These are phyloP conservation scores for Pristionchus entomophagus DNA, from an alignment of 2,888 invertebrate genomes.

Conservation along the genomic window DNA sequence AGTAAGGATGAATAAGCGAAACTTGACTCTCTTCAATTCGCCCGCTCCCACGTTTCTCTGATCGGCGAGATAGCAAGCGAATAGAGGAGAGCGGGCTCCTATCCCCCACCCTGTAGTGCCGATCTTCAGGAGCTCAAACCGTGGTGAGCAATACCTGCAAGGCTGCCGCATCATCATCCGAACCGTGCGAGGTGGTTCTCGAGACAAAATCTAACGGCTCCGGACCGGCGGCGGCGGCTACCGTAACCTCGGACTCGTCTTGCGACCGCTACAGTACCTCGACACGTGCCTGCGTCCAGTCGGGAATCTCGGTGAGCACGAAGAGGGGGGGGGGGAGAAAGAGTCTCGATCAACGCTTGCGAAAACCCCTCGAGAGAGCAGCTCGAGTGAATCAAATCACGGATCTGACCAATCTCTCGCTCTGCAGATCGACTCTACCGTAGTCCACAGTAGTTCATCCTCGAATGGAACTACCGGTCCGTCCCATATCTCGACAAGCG, in stretches of 20 bases:
- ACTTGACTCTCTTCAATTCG: too few species aligned
- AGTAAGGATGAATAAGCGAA: too few species aligned
- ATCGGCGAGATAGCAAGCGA: too few species aligned
- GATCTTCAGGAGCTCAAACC: neutral
- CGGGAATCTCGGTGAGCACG: neutral
- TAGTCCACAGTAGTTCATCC: neutral
- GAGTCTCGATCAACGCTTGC: too few species aligned
- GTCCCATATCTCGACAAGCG: constrained; percentile 4
- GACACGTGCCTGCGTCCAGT: neutral
- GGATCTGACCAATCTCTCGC: neutral
- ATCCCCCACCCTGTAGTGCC: too few species aligned
- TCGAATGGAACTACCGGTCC: neutral
- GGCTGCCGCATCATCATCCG: neutral
- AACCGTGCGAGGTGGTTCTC: constrained; percentile 17
- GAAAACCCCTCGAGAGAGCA: neutral
- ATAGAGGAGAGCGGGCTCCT: too few species aligned
- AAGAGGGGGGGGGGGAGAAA: too few species aligned
- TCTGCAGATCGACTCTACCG: constrained; percentile 20
- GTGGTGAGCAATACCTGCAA: constrained; percentile 13
- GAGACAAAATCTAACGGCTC: neutral
- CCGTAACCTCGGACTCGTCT: neutral
- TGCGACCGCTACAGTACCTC: constrained; percentile 15
- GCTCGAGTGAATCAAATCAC: neutral
- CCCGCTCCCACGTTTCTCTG: too few species aligned
- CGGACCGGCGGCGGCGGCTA: neutral